Base-by-base conservation (phyloP, 2,797 vertebrate genomes). In the Chiroxiphia lanceolata region DNA sequence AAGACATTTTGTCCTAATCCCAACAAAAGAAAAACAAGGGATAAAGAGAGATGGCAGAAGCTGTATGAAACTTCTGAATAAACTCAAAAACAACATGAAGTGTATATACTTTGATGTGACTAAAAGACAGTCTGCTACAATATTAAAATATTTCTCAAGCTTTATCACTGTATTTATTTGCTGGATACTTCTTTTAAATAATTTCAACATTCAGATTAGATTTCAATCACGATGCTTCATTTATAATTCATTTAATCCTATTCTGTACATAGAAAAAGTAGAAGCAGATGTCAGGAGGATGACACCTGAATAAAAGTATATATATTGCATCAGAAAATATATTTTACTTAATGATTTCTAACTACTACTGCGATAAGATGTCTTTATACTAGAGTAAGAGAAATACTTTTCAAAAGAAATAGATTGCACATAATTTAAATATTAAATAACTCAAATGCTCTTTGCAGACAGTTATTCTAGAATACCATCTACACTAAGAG, bases 231-330 rank as follows among this genome's bases (percentile, higher is more conserved):
- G 96, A 78, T 65, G 42, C 8, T 33, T 94, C 51, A 95, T 92
- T 95, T 90, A 92, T 79, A 97, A 89, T 95, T 95, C 19, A 96
- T 82, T 94, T 96, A 96, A 91, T 74, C 50, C 53, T 64, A 79
- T 87, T 89, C 65, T 84, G 93, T 94, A 92, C 80, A 94, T 47
- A 59, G 40, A 81, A 94, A 93, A 97, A 67, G 33, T 75, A 96
- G 47, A 96, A 92, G 51, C 2, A 1, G 50, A 94, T 84, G 54
- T 63, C 79, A 90, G n/a, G 57, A 84, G 71, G 78, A 57, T 94
- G 87, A 57, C 44, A 89, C 10, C 42, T 16, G 22, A 82, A 91
- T 90, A 96, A 95, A 91, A 95, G 50, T 12, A 8, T 38, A 85
- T 48, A 68, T 95, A 87, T 71, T 95, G 56, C 63, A 89, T 88